Base-by-base conservation (phyloP, 2,113 vertebrate species). In the cat (Felis catus) region DNA sequence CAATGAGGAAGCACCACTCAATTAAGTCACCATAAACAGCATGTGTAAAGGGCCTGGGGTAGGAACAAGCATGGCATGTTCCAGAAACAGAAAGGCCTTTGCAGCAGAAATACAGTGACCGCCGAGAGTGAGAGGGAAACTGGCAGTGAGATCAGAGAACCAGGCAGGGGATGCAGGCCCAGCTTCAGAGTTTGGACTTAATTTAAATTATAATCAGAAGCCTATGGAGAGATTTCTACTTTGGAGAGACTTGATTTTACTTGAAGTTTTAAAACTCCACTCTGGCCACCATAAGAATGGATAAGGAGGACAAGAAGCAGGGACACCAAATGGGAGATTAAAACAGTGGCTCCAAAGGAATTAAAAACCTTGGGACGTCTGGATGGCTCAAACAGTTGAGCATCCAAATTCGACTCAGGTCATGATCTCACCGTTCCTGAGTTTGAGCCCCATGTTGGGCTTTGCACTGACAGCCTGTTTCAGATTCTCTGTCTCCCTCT, bases 21-120 rank as follows among this genome's bases (percentile, higher is more conserved):
- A n/a, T 48, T 66, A 91, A 89, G 73, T 86, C 66, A 93, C 25
- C 25, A 23, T 63, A 66, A 51, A 78, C 3, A 92, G 80, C 70
- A 87, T 21, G 66, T 81, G n/a, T 63, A 88, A 97, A 96, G 88
- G 91, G 33, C 79, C 96, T 78, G 96, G 70, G 94, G 58, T 66
- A 97, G 84, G 65, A 80, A 85, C 76, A 33, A 63, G 10, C 53
- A 13, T 51, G 82, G 18, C 53, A 11, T 12, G 45, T 83, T 83
- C 79, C 48, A 76, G 63, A 76, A 65, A 78, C 41, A 65, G 92
- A 91, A 87, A 87, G 53, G 29, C 5, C 61, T 76, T 41, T 65
- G 27, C 27, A 29, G 39, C 79, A 71, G n/a, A 87, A 68, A 65
- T 31, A 79, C 29, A 19, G 4, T 16, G 31, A 74, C 58, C 15